Conservation (phyloP, 2,797 vertebrate species). For the Mastacembelus armatus region DNA sequence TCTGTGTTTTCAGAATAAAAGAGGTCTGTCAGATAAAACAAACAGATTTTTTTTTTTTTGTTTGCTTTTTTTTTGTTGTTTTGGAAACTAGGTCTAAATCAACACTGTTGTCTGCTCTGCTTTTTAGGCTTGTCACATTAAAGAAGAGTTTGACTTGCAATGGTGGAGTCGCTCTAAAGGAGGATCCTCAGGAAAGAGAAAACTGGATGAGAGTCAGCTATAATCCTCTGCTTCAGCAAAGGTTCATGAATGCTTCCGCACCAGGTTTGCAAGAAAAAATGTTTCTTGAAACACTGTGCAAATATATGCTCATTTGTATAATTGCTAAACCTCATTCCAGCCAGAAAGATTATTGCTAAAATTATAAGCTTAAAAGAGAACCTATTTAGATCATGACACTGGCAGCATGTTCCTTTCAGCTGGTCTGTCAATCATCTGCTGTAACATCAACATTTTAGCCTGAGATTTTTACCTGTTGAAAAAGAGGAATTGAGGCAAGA, state of each 20-base stretch:
- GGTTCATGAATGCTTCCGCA: slow-evolving; percentile 14
- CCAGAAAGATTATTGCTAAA: background rate
- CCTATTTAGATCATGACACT: background rate
- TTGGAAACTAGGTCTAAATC: slow-evolving; percentile 12
- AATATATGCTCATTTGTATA: background rate
- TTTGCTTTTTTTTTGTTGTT: no score
- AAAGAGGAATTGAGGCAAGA: background rate
- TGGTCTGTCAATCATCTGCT: background rate
- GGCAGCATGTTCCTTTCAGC: background rate
- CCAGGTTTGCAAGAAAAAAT: background rate
- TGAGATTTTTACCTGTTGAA: background rate
- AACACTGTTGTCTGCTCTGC: slow-evolving; percentile 16
- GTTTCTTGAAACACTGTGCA: background rate
- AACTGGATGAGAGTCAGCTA: slow-evolving; percentile 55
- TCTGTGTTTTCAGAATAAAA: slow-evolving; percentile 2
- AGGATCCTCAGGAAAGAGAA: slow-evolving; percentile 68
- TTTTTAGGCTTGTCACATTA: slow-evolving; percentile 75
- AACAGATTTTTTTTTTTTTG: background rate
- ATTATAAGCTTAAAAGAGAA: background rate
- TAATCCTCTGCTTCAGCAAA: slow-evolving; percentile 4
- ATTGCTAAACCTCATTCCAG: background rate
- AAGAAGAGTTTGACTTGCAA: slow-evolving; percentile 77
- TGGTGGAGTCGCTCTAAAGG: slow-evolving; percentile 65
- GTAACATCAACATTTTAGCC: background rate
- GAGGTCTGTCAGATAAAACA: slow-evolving; percentile 1